Evolutionary conservation across 2,888 invertebrate genomes (phyloP), one percentile per base, ranked within the genome.

Genomic region (Spicauda simplicius): DNA sequence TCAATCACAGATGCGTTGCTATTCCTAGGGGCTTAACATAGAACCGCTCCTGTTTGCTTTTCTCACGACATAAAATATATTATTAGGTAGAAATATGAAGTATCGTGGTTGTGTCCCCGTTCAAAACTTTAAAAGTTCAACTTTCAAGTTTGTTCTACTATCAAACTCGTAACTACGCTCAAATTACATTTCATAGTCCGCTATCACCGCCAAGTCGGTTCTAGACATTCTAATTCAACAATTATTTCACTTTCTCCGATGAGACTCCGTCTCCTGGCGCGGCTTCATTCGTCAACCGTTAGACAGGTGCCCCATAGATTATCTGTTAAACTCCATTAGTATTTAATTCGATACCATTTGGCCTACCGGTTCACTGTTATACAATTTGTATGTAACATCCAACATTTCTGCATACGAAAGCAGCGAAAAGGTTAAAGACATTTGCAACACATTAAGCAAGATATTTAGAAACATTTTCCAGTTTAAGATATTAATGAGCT

Each of bases 161-260:
- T n/a, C n/a, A n/a, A 5, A 25, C 25, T 25, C 33, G 33, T 33
- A 33, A 59, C 33, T 53, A 25, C 64, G 48, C 19, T 65, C 54
- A 65, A 66, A 59, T 33, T 10, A 10, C n/a, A n/a, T 64, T 6
- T n/a, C 11, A n/a, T n/a, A 19, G 10, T 41, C 37, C 37, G 37
- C 64, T 64, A 2, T 19, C 33, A 10, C 33, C 8, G 11, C 37
- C 12, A 37, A 64, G 70, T 70, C 77, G 64, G 64, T 73, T 77
- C 78, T 59, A 79, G 76, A 56, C 62, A 37, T 62, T 73, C 41
- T 76, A 74, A 64, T 55, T 76, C 74, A 67, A 74, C 73, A 72
- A 77, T 69, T 73, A 77, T 80, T 85, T 87, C 82, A 91, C 91
- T 91, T 91, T 91, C 92, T 86, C 91, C 83, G 86, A 87, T 90